These are phyloP conservation scores for Psettodes erumei DNA, from an alignment of 2,113 vertebrate species.

Conservation along the genomic window DNA sequence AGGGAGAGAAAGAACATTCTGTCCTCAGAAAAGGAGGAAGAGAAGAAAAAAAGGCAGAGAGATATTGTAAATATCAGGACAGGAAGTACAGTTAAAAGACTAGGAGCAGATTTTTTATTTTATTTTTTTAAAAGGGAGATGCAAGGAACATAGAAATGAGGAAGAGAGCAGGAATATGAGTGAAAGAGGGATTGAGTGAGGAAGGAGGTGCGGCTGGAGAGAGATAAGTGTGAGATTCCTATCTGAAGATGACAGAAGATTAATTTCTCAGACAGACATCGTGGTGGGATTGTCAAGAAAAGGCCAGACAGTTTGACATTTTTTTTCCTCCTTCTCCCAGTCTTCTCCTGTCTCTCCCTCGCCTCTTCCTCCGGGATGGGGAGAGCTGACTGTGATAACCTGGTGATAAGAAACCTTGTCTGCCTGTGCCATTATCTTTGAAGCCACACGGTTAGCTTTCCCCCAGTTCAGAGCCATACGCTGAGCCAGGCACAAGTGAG, in stretches of 20 bases:
- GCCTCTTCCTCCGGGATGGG: constrained; percentile 37
- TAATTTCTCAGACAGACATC: constrained; percentile 73
- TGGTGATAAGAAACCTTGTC: constrained; percentile 57
- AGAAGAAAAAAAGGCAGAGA: not conserved
- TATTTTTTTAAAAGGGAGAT: constrained; percentile 1
- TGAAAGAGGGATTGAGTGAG: constrained; percentile 1
- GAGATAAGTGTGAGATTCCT: constrained; percentile 62
- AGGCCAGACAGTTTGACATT: constrained; percentile 76
- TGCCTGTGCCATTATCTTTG: constrained; percentile 52
- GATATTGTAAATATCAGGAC: constrained; percentile 24
- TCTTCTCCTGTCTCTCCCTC: constrained; percentile 15
- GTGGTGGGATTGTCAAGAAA: constrained; percentile 63
- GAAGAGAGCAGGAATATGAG: not conserved
- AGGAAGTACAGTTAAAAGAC: constrained; percentile 14
- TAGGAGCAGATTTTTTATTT: not conserved
- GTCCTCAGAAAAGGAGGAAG: constrained; percentile 16
- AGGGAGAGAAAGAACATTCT: constrained; percentile 27
- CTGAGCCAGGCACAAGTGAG: constrained; percentile 18
- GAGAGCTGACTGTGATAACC: constrained; percentile 61
- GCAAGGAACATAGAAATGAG: not conserved
- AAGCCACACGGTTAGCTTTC: constrained; percentile 38
- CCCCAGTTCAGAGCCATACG: constrained; percentile 27
- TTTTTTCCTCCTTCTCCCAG: constrained; percentile 15
- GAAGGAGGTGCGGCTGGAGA: constrained; percentile 41
- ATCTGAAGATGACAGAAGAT: constrained; percentile 74